Evolutionary conservation across 2,113 vertebrate species (phyloP), one percentile per base, ranked within the genome.

Genomic region (Platycercus adscitus): DNA sequence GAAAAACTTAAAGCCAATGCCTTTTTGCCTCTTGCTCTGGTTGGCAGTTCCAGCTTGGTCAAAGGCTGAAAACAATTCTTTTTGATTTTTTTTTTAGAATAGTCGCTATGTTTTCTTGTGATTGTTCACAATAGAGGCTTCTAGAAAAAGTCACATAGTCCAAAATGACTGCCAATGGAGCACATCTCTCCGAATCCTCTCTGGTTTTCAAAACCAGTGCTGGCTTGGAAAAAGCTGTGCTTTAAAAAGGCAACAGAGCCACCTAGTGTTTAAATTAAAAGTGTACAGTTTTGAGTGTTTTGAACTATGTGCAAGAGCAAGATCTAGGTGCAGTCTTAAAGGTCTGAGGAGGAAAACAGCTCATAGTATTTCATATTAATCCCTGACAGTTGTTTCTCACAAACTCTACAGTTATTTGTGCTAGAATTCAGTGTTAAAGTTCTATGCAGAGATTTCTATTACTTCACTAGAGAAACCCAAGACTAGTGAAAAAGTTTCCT

Each of bases 201-300:
- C 46, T 56, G 2, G 39, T 52, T 60, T 21, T 56, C 43, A 50
- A 26, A 78, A 44, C 41, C 47, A 4, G 2, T 33, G 35, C 41
- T 13, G 53, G 15, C 33, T n/a, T 43, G 53, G n/a, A 33, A 43
- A 87, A 61, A 17, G 8, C 31, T 37, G 25, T 25, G 14, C 56
- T 90, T 69, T 5, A 72, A 76, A 66, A 64, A 79, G 71, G 66
- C 81, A 39, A 65, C n/a, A 43, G 93, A 87, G 96, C 93, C 96
- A 89, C 50, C 96, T 95, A 87, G 80, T 73, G 96, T 76, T 92
- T 61, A 47, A 50, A 56, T 46, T 76, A 2, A 37, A 75, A 79
- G 78, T n/a, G 19, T 39, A 75, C 39, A 64, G 13, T 17, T 92
- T 23, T 19, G 4, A 25, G 41, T 20, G 3, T 1, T 75, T 43